phyloP scores from a whole-genome alignment of 2,888 invertebrate species.

The Agapostemon virescens region DNA sequence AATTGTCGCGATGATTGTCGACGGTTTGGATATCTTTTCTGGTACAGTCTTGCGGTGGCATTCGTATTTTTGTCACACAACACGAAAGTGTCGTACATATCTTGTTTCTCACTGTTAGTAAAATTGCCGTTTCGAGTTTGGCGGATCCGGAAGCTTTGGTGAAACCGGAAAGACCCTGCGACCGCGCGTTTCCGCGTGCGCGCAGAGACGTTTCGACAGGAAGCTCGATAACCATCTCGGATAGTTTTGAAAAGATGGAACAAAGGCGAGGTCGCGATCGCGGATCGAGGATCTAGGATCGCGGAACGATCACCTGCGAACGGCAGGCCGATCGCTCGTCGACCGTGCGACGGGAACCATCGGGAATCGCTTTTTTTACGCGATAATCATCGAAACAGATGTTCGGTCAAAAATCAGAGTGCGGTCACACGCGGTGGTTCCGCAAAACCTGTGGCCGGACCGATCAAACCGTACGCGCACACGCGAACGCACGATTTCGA shows the following conservation, averaged over 20 bases:
- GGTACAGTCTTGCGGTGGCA: too few species aligned
- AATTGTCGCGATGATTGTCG: too few species aligned
- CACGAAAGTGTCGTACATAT: too few species aligned
- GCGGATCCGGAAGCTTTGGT: too few species aligned
- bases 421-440: conserved; percentile 34
- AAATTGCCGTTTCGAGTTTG: too few species aligned
- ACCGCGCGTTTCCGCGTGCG: background rate
- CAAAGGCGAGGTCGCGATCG: conserved; percentile 16
- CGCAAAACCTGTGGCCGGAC: background rate
- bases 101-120: too few species aligned
- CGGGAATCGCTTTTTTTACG: conserved; percentile 30
- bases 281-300: conserved; percentile 4
- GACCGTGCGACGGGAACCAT: conserved; percentile 29
- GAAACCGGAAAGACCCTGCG: conserved; percentile 11
- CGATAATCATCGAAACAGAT: conserved; percentile 52
- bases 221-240: conserved; percentile 28
- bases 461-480: background rate
- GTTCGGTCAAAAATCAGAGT: conserved; percentile 46
- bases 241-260: conserved; percentile 13
- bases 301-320: conserved; percentile 6
- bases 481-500: conserved; percentile 6
- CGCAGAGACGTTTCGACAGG: conserved; percentile 22
- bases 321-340: background rate
- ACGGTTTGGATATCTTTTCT: too few species aligned
- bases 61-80: too few species aligned